Base-by-base conservation (phyloP, 2,113 vertebrate species). In the Heterochromis multidens region DNA sequence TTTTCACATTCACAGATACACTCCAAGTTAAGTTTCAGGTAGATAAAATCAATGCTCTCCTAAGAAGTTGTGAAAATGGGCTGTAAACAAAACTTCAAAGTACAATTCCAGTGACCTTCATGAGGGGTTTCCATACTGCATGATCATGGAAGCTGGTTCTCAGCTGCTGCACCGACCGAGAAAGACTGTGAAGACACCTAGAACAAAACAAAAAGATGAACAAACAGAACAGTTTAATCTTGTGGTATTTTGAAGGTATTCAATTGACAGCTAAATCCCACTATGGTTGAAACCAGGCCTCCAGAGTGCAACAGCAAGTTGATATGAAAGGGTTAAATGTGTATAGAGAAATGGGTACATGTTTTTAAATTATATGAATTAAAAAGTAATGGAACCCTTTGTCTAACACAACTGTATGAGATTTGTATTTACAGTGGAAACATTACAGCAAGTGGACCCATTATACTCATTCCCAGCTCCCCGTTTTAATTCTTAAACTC, bases 151-250 rank as follows among this genome's bases (percentile, higher is more conserved):
- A 99, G 95, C 98, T 99, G 62, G 98, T 99, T 92, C 98, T 97
- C 87, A 99, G 96, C 93, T 99, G 99, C 95, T 99, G 99, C 92
- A 99, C 99, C 27, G 99, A 99, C 88, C 98, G 97, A 23, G 99
- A 99, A 77, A 99, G 97, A 96, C 98, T 99, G 95, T 99, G 99
- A 94, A 99, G 97, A 97, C 99, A 99, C 92, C 99, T 99, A 85
- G 7, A 95, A 23, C 84, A 43, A 12, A 91, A 93, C 89, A 49
- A 9, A 27, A 17, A 79, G 2, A 43, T 52, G 27, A 72, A 76
- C 13, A 25, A 7, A 91, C 5, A 5, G 1, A 5, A 54, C 37
- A 43, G 27, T 72, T 72, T 21, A 7, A 29, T 49, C 6, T 54
- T 4, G 49, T 54, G 19, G 7, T 9, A 40, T 31, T 77, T 62